phyloP scores from a whole-genome alignment of 2,888 invertebrate genomes.

The Drosophila vallismaia region DNA sequence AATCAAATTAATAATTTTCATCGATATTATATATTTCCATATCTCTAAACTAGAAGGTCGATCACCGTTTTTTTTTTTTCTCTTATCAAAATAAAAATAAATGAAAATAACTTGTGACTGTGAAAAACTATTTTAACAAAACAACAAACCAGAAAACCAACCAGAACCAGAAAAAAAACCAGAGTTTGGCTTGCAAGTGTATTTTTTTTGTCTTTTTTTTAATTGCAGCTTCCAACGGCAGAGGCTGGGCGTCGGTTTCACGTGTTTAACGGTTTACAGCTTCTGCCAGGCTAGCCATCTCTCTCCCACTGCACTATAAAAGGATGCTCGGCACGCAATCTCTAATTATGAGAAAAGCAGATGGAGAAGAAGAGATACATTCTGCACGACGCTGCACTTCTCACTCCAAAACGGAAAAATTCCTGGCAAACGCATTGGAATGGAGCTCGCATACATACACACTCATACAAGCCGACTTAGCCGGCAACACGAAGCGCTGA shows the following conservation, averaged over 20 bases:
- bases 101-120: too few species aligned
- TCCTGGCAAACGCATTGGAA: constrained; percentile 46
- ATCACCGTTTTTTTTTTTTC: neutral
- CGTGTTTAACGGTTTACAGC: constrained; percentile 69
- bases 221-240: too few species aligned
- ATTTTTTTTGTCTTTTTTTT: too few species aligned
- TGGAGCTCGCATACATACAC: constrained; percentile 25
- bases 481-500: constrained; percentile 41
- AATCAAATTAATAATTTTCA: too few species aligned
- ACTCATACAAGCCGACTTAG: constrained; percentile 5
- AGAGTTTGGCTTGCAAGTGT: neutral
- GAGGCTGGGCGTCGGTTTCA: constrained; percentile 33
- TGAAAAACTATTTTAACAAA: too few species aligned
- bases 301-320: constrained; percentile 12
- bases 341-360: constrained; percentile 23
- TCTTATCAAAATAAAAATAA: neutral
- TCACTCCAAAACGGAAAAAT: constrained; percentile 24
- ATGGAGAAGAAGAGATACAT: neutral
- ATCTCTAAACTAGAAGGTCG: neutral
- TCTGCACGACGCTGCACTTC: constrained; percentile 14
- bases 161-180: neutral
- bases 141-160: too few species aligned
- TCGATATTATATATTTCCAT: neutral
- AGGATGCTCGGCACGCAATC: constrained; percentile 32
- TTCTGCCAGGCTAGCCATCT: constrained; percentile 33